Conservation (phyloP, 2,113 vertebrate species). For the Rhinoptilus africanus region DNA sequence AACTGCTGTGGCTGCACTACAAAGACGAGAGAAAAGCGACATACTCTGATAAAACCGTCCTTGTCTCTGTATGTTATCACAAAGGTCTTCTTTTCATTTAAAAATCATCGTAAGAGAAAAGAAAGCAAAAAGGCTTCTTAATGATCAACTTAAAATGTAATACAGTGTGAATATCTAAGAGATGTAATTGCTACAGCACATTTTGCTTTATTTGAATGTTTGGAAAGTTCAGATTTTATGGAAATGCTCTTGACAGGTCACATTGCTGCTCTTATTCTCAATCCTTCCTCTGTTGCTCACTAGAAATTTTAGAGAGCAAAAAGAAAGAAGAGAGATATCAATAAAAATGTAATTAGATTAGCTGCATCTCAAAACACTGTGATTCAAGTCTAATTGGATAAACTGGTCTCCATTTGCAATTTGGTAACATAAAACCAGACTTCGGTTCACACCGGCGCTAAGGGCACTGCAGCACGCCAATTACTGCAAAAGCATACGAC, state of each 20-base stretch:
- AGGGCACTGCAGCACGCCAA: conserved; percentile 19
- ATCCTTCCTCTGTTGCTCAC: background rate
- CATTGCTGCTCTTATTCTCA: background rate
- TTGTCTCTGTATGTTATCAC: background rate
- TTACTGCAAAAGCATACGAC: background rate
- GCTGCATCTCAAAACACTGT: conserved; percentile 48
- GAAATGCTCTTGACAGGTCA: background rate
- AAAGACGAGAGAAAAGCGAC: background rate
- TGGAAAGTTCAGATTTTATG: background rate
- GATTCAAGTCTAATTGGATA: conserved; percentile 61
- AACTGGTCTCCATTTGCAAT: conserved; percentile 19
- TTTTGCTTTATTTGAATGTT: background rate
- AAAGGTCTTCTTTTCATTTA: background rate
- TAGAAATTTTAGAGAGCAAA: background rate
- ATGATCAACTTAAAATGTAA: background rate
- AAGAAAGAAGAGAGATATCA: background rate
- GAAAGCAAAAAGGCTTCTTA: background rate
- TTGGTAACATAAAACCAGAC: conserved; percentile 2
- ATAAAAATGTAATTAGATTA: conserved; percentile 55
- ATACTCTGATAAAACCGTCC: background rate
- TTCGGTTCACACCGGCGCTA: background rate
- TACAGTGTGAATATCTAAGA: background rate
- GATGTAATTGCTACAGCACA: background rate
- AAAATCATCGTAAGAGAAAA: background rate
- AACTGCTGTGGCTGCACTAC: background rate